Percentiles rank a stretch among this genome's conserved stretches.
Evolutionary conservation across 2,888 invertebrate genomes (phyloP).

Genomic region (Aphidoletes aphidimyza): DNA sequence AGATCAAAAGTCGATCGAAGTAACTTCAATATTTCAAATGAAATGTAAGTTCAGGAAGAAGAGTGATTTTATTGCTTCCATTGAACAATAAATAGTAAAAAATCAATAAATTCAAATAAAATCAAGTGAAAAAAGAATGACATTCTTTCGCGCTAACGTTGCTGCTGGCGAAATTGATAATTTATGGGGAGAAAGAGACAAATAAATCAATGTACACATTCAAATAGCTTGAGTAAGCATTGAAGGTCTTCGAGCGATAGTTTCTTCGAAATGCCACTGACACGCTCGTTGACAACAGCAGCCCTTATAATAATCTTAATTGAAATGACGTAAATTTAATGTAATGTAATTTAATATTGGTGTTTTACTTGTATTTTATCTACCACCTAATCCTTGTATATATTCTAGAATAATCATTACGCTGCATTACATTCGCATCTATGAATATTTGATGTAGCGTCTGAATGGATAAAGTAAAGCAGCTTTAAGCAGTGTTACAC

Average conservation of each 20-base stretch:
- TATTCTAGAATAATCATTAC: not conserved
- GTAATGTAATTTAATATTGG: constrained; percentile 21
- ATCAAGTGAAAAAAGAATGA: not conserved
- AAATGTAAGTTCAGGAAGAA: not conserved
- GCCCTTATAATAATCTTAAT: not conserved
- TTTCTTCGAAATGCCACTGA: too few species aligned
- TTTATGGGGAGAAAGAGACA: too few species aligned
- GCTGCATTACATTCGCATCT: not conserved
- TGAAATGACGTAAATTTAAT: not conserved
- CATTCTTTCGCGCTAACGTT: too few species aligned
- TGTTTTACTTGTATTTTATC: constrained; percentile 34
- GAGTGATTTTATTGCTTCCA: constrained; percentile 31
- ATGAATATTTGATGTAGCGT: not conserved
- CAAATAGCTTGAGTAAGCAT: too few species aligned
- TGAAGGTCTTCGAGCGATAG: too few species aligned
- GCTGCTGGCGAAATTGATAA: too few species aligned
- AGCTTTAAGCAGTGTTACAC: not conserved
- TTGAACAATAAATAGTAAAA: not conserved
- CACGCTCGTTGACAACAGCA: too few species aligned
- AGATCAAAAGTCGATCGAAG: constrained; percentile 46
- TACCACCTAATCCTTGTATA: constrained; percentile 30
- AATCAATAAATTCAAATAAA: not conserved
- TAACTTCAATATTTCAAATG: not conserved
- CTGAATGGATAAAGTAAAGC: not conserved
- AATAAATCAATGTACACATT: too few species aligned